phyloP scores from a whole-genome alignment of 2,888 invertebrate genomes.

The Parnassius orleans region DNA sequence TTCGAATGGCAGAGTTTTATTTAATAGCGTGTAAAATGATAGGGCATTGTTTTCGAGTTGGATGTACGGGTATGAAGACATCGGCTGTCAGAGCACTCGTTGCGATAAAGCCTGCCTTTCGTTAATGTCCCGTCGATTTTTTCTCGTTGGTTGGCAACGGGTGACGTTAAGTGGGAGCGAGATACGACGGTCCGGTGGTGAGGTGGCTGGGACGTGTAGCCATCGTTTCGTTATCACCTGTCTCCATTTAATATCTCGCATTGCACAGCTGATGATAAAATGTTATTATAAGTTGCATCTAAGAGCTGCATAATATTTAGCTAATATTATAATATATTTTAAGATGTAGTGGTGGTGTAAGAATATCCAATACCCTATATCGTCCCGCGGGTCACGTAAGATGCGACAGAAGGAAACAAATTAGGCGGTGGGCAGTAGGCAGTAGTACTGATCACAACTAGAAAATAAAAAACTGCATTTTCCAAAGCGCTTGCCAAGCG shows the following conservation, averaged over 20 bases:
- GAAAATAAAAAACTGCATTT: too few species aligned
- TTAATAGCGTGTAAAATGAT: slow-evolving; percentile 67
- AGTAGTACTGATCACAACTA: too few species aligned
- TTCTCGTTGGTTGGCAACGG: slow-evolving; percentile 27
- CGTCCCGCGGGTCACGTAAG: too few species aligned
- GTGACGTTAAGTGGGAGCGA: slow-evolving; percentile 30
- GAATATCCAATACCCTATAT: too few species aligned
- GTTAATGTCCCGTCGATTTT: slow-evolving; percentile 49
- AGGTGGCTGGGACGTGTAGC: background rate
- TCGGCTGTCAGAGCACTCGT: slow-evolving; percentile 55
- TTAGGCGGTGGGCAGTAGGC: too few species aligned
- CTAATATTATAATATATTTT: too few species aligned
- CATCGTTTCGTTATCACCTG: slow-evolving; percentile 3
- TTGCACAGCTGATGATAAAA: background rate
- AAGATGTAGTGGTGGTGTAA: too few species aligned
- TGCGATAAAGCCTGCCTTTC: slow-evolving; percentile 54
- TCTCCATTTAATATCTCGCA: slow-evolving; percentile 6
- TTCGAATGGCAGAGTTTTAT: background rate
- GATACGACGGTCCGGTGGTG: slow-evolving; percentile 4
- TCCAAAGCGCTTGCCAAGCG: too few species aligned
- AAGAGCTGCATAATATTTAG: too few species aligned
- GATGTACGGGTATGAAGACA: slow-evolving; percentile 74
- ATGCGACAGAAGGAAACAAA: too few species aligned
- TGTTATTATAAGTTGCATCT: too few species aligned
- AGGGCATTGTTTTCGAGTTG: slow-evolving; percentile 71